A percentile compares a stretch with the other conserved stretches of the same genome.
phyloP scores from a whole-genome alignment of 1,140 invertebrate species.

The Proctacanthus coquilletti region DNA sequence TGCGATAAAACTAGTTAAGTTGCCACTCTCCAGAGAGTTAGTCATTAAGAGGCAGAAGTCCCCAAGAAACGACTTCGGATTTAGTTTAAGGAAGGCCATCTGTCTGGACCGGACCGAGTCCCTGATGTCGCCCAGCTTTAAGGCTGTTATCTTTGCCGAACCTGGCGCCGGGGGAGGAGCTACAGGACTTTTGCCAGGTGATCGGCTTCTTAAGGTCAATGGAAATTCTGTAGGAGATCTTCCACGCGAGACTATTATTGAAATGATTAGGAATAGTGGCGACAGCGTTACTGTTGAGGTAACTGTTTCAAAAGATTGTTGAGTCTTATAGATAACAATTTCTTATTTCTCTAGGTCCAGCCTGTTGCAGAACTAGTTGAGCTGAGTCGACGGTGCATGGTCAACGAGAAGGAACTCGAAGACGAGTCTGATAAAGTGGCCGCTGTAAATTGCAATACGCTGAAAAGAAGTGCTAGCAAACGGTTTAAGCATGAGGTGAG shows the following conservation, averaged over 20 bases:
- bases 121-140: slow-evolving; percentile 31
- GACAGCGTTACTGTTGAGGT: slow-evolving; percentile 75
- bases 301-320: not conserved
- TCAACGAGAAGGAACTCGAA: slow-evolving; percentile 14
- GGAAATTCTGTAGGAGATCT: slow-evolving; percentile 69
- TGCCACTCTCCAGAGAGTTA: slow-evolving; percentile 60
- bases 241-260: slow-evolving; percentile 81
- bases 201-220: slow-evolving; percentile 84
- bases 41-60: slow-evolving; percentile 67
- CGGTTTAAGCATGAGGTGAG: slow-evolving; percentile 49
- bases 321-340: not conserved
- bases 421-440: slow-evolving; percentile 23
- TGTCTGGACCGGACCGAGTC: slow-evolving; percentile 46
- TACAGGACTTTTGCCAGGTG: slow-evolving; percentile 80
- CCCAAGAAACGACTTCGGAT: slow-evolving; percentile 83
- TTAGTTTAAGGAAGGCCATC: slow-evolving; percentile 77
- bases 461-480: slow-evolving; percentile 60
- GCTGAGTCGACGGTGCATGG: slow-evolving; percentile 53
- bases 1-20: slow-evolving; percentile 49
- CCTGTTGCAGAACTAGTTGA: slow-evolving; percentile 77
- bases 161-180: slow-evolving; percentile 63
- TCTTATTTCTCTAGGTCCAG: slow-evolving; percentile 45
- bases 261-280: slow-evolving; percentile 75
- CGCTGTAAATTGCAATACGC: slow-evolving; percentile 45
- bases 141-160: slow-evolving; percentile 81